A percentile compares a stretch with the other conserved stretches of the same genome.
These are phyloP conservation scores for Limnephilus rhombicus DNA, from an alignment of 2,888 invertebrate species.

Conservation along the genomic window DNA sequence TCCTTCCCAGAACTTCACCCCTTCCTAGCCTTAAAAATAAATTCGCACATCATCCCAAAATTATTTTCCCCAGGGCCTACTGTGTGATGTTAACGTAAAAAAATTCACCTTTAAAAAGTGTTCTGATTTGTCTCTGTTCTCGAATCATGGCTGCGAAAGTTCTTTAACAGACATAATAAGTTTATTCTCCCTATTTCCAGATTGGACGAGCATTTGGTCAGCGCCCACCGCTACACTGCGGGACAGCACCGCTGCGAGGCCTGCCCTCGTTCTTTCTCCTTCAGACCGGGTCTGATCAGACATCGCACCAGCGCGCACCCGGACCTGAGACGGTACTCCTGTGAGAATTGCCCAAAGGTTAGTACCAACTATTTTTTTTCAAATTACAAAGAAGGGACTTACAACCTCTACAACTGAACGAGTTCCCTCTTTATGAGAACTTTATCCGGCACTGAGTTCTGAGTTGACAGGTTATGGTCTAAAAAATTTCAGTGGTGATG, in stretches of 20 bases:
- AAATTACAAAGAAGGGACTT: neutral
- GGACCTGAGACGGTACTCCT: conserved; percentile 91
- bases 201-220: conserved; percentile 89
- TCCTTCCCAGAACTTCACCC: no score
- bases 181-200: conserved; percentile 77
- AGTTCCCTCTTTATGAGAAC: neutral
- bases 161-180: neutral
- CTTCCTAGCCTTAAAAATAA: no score
- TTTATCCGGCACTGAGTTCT: neutral
- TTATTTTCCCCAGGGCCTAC: no score
- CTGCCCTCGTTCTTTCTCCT: conserved; percentile 90
- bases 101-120: no score
- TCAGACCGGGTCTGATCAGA: conserved; percentile 87
- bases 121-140: no score
- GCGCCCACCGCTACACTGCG: conserved; percentile 86
- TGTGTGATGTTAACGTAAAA: no score
- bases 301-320: conserved; percentile 91
- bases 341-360: conserved; percentile 95
- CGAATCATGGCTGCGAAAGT: no score
- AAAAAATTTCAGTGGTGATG: neutral
- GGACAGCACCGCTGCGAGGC: conserved; percentile 90
- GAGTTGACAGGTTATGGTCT: neutral
- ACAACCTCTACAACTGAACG: neutral
- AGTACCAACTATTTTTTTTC: conserved; percentile 62
- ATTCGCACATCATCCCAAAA: no score